Evolutionary conservation across 2,888 invertebrate species (phyloP).

Genomic region (Melitaea athalia): DNA sequence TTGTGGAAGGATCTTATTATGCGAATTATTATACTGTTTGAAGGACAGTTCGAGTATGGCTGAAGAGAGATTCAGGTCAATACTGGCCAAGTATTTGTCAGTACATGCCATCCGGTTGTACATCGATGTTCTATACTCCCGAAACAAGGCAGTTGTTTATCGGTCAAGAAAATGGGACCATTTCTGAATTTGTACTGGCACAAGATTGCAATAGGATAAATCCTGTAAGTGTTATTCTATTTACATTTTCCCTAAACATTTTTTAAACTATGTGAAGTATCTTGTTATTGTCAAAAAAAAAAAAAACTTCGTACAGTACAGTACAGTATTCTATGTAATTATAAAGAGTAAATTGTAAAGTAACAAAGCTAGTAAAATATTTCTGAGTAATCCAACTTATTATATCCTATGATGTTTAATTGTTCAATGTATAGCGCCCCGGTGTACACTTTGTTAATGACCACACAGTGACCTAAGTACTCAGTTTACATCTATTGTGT

Average conservation of each 20-base stretch:
- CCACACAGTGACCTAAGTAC: not conserved
- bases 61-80: conserved; percentile 98
- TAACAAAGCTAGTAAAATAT: too few species aligned
- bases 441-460: too few species aligned
- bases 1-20: not conserved
- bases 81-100: conserved; percentile 99
- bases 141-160: conserved; percentile 95
- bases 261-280: too few species aligned
- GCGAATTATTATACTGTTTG: not conserved
- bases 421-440: too few species aligned
- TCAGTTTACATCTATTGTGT: not conserved
- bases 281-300: too few species aligned
- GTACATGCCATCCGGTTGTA: conserved; percentile 96
- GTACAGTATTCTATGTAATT: too few species aligned
- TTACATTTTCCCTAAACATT: too few species aligned
- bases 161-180: conserved; percentile 97
- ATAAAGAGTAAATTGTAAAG: too few species aligned
- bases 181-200: conserved; percentile 93
- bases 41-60: conserved; percentile 97
- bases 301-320: too few species aligned
- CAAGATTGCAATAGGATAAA: conserved; percentile 97
- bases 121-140: conserved; percentile 92
- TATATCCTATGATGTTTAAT: too few species aligned
- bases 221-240: conserved; percentile 74
- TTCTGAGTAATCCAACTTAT: too few species aligned